Evolutionary conservation across 1,140 invertebrate genomes (phyloP).

Genomic region (Habropoda laboriosa): DNA sequence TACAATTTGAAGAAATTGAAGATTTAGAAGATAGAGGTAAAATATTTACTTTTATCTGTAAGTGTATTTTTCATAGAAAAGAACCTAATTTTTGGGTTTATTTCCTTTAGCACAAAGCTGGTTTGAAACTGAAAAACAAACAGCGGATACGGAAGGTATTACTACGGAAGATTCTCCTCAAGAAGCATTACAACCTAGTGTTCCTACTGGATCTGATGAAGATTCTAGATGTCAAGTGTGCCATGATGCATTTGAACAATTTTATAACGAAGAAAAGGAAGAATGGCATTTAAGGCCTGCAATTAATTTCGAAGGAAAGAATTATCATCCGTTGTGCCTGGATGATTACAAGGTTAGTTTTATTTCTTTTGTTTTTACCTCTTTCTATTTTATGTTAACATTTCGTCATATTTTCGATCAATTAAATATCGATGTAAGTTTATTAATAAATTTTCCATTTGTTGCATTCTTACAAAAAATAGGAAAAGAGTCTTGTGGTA

Average conservation of each 20-base stretch:
- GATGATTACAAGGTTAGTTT: constrained; percentile 91
- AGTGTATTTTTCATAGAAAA: neutral
- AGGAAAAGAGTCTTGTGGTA: constrained; percentile 80
- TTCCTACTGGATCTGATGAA: constrained; percentile 84
- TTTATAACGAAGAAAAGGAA: constrained; percentile 97
- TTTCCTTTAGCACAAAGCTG: constrained; percentile 89
- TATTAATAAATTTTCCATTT: constrained; percentile 68
- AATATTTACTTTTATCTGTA: neutral
- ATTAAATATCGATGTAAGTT: constrained; percentile 41
- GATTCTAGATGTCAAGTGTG: constrained; percentile 91
- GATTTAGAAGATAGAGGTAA: constrained; percentile 94
- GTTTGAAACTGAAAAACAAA: constrained; percentile 89
- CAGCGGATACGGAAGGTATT: constrained; percentile 80
- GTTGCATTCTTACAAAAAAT: constrained; percentile 73
- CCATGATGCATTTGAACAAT: constrained; percentile 94
- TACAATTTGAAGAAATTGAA: constrained; percentile 96
- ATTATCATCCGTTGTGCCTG: constrained; percentile 95
- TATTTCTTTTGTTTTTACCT: neutral
- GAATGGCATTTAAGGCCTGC: constrained; percentile 97
- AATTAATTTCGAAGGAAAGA: constrained; percentile 88
- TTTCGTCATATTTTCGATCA: constrained; percentile 10
- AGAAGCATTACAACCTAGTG: constrained; percentile 84
- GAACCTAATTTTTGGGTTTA: neutral
- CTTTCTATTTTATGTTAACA: constrained; percentile 30
- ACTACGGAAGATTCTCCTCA: constrained; percentile 79